Evolutionary conservation across 2,888 invertebrate species (phyloP).

Genomic region (Epistrophe eligans): DNA sequence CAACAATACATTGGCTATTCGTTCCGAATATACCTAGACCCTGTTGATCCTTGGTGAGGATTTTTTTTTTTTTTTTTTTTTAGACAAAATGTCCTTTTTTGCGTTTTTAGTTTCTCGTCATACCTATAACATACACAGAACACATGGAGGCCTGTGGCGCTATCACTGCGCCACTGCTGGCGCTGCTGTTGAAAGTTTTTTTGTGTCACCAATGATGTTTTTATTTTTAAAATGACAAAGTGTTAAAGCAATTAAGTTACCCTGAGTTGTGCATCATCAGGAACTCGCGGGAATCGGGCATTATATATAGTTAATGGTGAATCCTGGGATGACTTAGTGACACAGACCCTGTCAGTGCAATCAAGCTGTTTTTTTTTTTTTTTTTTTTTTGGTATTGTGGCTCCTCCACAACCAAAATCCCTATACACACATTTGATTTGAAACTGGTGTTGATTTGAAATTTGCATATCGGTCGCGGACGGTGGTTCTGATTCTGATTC

Average conservation of each 20-base stretch:
- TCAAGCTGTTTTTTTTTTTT: constrained; percentile 44
- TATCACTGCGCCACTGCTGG: neutral
- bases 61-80: constrained; percentile 32
- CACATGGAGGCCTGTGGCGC: constrained; percentile 4
- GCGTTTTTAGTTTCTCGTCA: constrained; percentile 64
- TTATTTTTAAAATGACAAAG: constrained; percentile 73
- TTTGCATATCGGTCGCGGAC: constrained; percentile 63
- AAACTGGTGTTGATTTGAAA: constrained; percentile 35
- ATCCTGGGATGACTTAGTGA: constrained; percentile 64
- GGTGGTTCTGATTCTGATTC: neutral
- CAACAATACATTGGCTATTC: constrained; percentile 40
- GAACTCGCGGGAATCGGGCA: constrained; percentile 11
- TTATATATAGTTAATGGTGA: constrained; percentile 61
- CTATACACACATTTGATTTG: constrained; percentile 45
- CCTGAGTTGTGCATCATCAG: constrained; percentile 12
- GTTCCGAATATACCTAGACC: neutral
- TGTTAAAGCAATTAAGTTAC: constrained; percentile 75
- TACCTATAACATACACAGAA: neutral
- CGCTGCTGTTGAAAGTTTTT: constrained; percentile 25
- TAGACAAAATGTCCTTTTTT: constrained; percentile 52
- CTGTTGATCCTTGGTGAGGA: constrained; percentile 66
- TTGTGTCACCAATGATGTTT: constrained; percentile 71
- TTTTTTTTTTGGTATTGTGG: neutral
- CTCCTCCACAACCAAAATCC: constrained; percentile 38
- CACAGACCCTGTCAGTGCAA: constrained; percentile 64